Evolutionary conservation across 2,797 vertebrate species (phyloP).

Genomic region (Geotrypetes seraphini): DNA sequence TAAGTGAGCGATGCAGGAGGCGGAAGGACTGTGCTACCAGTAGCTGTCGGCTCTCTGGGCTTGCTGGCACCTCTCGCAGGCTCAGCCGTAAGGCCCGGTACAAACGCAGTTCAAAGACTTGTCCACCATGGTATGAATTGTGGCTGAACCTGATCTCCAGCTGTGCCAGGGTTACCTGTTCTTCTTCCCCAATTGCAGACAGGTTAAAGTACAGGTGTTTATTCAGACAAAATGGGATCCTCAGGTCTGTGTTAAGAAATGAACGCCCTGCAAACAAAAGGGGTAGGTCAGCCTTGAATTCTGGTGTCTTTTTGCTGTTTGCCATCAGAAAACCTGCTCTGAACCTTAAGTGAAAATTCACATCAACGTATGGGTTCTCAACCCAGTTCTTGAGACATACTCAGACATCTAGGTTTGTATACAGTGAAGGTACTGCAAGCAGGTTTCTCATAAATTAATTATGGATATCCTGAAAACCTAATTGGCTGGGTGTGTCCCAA

Average conservation of each 20-base stretch:
- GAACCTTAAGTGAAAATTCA: too few species aligned
- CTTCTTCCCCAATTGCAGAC: slow-evolving; percentile 67
- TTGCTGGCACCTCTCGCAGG: slow-evolving; percentile 35
- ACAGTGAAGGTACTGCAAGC: too few species aligned
- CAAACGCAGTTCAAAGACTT: slow-evolving; percentile 55
- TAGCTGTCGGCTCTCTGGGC: slow-evolving; percentile 30
- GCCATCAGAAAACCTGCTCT: too few species aligned
- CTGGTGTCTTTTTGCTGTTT: too few species aligned
- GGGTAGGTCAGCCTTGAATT: too few species aligned
- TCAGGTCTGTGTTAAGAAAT: slow-evolving; percentile 33
- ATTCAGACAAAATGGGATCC: slow-evolving; percentile 51
- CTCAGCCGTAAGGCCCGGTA: slow-evolving; percentile 37
- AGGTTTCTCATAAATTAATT: too few species aligned
- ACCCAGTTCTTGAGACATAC: too few species aligned
- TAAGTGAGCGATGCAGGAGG: slow-evolving; percentile 42
- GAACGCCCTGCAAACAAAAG: slow-evolving; percentile 43
- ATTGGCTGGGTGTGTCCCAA: too few species aligned
- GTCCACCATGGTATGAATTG: slow-evolving; percentile 28
- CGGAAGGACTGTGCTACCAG: slow-evolving; percentile 60
- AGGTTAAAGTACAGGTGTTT: slow-evolving; percentile 80
- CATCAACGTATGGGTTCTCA: too few species aligned
- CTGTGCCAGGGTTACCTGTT: slow-evolving; percentile 68
- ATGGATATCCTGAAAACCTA: too few species aligned
- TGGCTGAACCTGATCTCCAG: slow-evolving; percentile 67
- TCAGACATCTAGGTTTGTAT: too few species aligned